Percentiles rank a stretch among this genome's conserved stretches.
Evolutionary conservation across 30 jellyfish, hydroid and myxozoan genomes (phyloP).

Genomic region (Chrysaora quinquecirrha): DNA sequence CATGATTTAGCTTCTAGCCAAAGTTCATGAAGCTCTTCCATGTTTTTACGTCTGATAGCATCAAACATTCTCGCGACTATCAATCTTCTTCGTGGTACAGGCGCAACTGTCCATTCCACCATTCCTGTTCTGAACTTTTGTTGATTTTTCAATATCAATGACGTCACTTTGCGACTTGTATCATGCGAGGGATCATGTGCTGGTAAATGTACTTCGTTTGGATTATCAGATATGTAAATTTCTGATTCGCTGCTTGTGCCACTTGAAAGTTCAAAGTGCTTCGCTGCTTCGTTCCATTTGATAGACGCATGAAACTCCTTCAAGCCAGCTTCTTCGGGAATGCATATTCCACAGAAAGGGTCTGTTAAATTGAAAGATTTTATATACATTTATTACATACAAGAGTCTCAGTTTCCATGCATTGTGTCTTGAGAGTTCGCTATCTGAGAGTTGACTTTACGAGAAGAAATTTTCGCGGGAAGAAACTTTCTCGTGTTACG

Average conservation of each 20-base stretch:
- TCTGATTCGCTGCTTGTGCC: constrained; percentile 38
- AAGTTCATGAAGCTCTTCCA: constrained; percentile 9
- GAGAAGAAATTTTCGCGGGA: no score
- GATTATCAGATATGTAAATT: background rate
- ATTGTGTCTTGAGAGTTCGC: background rate
- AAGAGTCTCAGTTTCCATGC: background rate
- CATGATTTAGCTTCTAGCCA: constrained; percentile 59
- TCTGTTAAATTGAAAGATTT: constrained; percentile 19
- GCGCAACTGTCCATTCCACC: constrained; percentile 72
- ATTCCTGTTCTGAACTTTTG: constrained; percentile 64
- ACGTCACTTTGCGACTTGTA: background rate
- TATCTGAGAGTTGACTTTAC: background rate
- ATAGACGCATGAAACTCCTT: constrained; percentile 62
- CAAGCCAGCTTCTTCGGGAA: constrained; percentile 71
- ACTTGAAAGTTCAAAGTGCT: constrained; percentile 17
- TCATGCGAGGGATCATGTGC: background rate
- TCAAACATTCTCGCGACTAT: constrained; percentile 61
- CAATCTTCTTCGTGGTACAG: constrained; percentile 56
- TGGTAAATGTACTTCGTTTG: background rate
- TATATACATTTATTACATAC: no score
- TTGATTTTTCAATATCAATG: constrained; percentile 21
- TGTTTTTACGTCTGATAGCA: constrained; percentile 49
- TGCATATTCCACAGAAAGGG: constrained; percentile 60
- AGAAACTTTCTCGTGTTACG: no score
- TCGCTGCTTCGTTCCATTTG: constrained; percentile 45